Conservation (phyloP, 2,113 vertebrate genomes). For the Alosa alosa region DNA sequence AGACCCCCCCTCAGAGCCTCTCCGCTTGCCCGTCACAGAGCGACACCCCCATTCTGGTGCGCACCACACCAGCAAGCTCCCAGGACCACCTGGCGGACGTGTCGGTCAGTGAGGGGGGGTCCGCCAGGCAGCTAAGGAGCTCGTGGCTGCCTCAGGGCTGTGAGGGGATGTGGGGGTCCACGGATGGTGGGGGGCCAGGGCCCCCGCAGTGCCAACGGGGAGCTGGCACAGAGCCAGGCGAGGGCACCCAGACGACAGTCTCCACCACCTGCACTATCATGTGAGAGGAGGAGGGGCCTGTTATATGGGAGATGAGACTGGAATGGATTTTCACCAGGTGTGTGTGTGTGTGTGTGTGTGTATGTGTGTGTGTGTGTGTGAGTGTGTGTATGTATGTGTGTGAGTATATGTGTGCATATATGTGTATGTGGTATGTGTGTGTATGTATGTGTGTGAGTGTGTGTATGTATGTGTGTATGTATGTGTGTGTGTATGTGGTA, state of each 20-base stretch:
- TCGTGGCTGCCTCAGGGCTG: background rate
- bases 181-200: background rate
- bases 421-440: background rate
- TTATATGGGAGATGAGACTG: background rate
- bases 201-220: background rate
- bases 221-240: background rate
- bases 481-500: background rate
- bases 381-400: background rate
- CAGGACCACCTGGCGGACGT: background rate
- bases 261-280: background rate
- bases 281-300: background rate
- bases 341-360: background rate
- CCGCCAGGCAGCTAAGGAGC: background rate
- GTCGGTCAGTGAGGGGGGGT: background rate
- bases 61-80: background rate
- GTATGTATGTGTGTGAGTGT: background rate
- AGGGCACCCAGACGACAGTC: constrained; percentile 24
- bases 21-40: background rate
- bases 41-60: background rate
- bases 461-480: background rate
- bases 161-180: background rate
- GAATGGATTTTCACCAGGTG: background rate
- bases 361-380: background rate
- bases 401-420: background rate
- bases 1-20: background rate